Conservation (phyloP, 2,113 vertebrate genomes). For the Trochalopteron elliotii region DNA sequence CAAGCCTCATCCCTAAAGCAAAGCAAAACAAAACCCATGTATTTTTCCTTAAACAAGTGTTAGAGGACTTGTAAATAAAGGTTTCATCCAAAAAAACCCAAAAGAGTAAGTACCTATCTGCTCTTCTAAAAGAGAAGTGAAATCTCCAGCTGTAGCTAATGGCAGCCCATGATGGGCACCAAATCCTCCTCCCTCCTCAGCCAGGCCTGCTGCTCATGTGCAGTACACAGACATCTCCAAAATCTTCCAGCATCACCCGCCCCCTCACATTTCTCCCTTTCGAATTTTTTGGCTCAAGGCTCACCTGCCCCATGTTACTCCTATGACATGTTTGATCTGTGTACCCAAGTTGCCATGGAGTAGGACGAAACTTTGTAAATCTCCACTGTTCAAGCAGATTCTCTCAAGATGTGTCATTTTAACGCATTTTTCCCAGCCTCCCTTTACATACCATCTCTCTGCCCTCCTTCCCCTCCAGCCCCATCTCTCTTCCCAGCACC, state of each 20-base stretch:
- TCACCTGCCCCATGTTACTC: conserved; percentile 34
- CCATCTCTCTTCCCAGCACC: not conserved
- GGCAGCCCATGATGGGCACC: not conserved
- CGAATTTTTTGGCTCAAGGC: not conserved
- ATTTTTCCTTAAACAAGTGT: not conserved
- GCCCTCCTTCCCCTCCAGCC: not conserved
- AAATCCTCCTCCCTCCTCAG: not conserved
- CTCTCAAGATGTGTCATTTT: conserved; percentile 45
- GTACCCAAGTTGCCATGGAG: conserved; percentile 54
- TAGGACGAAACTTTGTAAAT: conserved; percentile 45
- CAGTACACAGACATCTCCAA: not conserved
- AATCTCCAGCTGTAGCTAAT: not conserved
- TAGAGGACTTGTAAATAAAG: not conserved
- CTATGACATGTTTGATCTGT: not conserved
- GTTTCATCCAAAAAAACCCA: rapidly evolving
- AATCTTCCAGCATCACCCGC: not conserved
- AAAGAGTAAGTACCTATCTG: not conserved
- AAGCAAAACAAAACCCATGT: not conserved
- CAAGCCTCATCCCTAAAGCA: not conserved
- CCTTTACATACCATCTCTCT: not conserved
- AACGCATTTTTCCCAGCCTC: not conserved
- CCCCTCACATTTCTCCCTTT: not conserved
- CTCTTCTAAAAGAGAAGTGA: not conserved
- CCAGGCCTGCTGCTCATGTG: not conserved
- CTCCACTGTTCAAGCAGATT: conserved; percentile 25